Percentiles rank a stretch among this genome's conserved stretches.
Evolutionary conservation across 2,797 vertebrate genomes (phyloP).

Genomic region (Microctenopoma steveboyesi): DNA sequence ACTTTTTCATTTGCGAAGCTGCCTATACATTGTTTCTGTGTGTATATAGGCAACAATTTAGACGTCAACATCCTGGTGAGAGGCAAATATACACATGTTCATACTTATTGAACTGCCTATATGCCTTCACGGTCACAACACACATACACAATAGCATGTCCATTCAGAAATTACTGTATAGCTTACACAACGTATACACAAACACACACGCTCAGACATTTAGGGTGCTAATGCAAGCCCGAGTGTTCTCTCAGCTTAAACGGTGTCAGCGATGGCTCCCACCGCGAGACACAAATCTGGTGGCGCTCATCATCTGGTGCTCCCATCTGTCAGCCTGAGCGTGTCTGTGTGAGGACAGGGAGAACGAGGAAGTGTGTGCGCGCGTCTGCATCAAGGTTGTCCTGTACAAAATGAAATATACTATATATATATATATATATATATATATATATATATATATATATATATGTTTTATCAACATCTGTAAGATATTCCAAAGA

Average conservation of each 20-base stretch:
- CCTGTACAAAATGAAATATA: slow-evolving; percentile 11
- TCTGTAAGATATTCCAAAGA: slow-evolving; percentile 15
- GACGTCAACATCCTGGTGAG: slow-evolving; percentile 6
- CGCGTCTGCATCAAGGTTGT: slow-evolving; percentile 10
- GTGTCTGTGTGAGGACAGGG: slow-evolving; percentile 41
- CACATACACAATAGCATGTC: not conserved
- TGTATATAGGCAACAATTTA: slow-evolving; percentile 6
- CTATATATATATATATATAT: not conserved
- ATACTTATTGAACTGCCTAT: slow-evolving; percentile 8
- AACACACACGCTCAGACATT: slow-evolving; percentile 26
- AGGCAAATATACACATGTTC: not conserved
- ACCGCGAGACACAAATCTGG: slow-evolving; percentile 79
- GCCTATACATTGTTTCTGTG: slow-evolving; percentile 22
- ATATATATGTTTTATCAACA: slow-evolving; percentile 17
- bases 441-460: slow-evolving; percentile 4
- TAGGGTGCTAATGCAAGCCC: slow-evolving; percentile 72
- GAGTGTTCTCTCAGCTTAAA: slow-evolving; percentile 78
- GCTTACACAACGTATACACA: not conserved
- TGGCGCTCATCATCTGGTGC: slow-evolving; percentile 82
- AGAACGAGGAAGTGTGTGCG: not conserved
- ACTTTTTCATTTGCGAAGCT: slow-evolving; percentile 52
- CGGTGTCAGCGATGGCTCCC: slow-evolving; percentile 77
- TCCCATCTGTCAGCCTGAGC: slow-evolving; percentile 80
- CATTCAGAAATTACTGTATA: slow-evolving; percentile 14
- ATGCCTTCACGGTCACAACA: not conserved